phyloP scores from a whole-genome alignment of 2,113 vertebrate species.

The Numenius arquata region DNA sequence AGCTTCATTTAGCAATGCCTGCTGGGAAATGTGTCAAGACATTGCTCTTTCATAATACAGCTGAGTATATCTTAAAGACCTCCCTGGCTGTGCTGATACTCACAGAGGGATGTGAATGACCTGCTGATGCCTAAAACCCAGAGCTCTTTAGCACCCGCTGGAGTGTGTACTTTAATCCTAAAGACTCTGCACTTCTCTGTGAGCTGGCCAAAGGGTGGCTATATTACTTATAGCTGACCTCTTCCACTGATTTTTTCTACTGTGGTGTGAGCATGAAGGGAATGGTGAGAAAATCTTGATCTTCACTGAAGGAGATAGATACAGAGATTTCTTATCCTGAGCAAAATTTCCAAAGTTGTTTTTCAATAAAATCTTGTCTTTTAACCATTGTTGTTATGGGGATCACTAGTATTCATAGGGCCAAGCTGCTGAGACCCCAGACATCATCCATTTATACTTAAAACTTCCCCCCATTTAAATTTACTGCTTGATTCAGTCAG shows the following conservation, averaged over 20 bases:
- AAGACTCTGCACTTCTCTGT: background rate
- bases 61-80: background rate
- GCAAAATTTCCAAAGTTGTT: background rate
- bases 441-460: background rate
- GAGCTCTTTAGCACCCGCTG: background rate
- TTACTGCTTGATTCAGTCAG: background rate
- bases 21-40: background rate
- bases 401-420: background rate
- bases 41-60: background rate
- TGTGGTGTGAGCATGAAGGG: background rate
- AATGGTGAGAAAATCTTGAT: background rate
- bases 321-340: background rate
- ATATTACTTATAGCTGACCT: background rate
- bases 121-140: background rate
- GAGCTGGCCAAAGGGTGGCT: background rate
- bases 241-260: background rate
- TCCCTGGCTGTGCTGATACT: background rate
- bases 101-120: background rate
- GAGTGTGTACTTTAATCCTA: background rate
- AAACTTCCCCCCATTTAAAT: background rate
- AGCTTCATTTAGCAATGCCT: background rate
- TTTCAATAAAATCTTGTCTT: background rate
- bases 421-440: background rate
- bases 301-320: background rate
- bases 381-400: background rate